phyloP scores from a whole-genome alignment of 2,888 invertebrate genomes.

The Podotricha telesiphe region DNA sequence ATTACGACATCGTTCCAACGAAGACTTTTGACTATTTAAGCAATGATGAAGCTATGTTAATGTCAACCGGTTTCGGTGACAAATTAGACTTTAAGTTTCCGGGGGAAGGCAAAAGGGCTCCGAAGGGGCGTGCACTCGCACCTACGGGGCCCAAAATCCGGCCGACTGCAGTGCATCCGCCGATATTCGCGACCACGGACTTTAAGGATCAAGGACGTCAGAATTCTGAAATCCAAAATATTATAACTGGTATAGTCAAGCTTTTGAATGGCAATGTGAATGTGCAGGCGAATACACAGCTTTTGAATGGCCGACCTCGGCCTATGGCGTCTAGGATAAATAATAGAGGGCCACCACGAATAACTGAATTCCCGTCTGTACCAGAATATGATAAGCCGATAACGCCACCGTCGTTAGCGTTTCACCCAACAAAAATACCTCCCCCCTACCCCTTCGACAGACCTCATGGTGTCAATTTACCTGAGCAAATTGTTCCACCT shows the following conservation, averaged over 20 bases:
- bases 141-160: constrained; percentile 87
- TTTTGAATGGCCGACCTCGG: constrained; percentile 84
- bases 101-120: constrained; percentile 91
- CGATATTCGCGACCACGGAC: constrained; percentile 80
- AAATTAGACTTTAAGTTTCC: constrained; percentile 80
- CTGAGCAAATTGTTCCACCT: constrained; percentile 89
- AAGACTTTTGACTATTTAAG: constrained; percentile 71
- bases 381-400: constrained; percentile 86
- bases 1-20: constrained; percentile 83
- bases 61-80: constrained; percentile 72
- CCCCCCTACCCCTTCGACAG: constrained; percentile 91
- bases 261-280: constrained; percentile 94
- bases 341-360: constrained; percentile 94
- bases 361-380: constrained; percentile 89
- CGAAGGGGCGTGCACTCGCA: constrained; percentile 86
- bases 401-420: constrained; percentile 73
- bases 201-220: constrained; percentile 74
- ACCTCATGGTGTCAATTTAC: constrained; percentile 88
- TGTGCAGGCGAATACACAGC: constrained; percentile 89
- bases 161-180: constrained; percentile 80
- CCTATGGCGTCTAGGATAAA: constrained; percentile 92
- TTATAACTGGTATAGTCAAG: constrained; percentile 94
- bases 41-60: constrained; percentile 66
- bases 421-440: constrained; percentile 78
- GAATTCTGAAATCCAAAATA: constrained; percentile 91